A percentile compares a stretch with the other conserved stretches of the same genome.
Conservation (phyloP, 2,888 invertebrate species). For the Sialis fuliginosa region DNA sequence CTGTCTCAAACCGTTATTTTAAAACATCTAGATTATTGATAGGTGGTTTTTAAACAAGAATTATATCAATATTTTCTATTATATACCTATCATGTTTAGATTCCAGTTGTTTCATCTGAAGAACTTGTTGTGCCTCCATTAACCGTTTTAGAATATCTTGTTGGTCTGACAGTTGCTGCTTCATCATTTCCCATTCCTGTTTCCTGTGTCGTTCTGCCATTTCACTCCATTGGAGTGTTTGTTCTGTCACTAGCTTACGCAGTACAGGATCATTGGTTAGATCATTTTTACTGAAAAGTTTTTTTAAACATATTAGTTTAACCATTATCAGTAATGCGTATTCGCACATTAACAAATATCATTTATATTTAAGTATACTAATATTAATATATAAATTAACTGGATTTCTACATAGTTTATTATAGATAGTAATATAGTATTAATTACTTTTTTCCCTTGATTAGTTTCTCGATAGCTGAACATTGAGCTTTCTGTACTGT, state of each 20-base stretch:
- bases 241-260: conserved; percentile 73
- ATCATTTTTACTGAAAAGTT: conserved; percentile 52
- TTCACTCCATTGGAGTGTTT: conserved; percentile 88
- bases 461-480: conserved; percentile 76
- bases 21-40: too few species aligned
- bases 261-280: conserved; percentile 60
- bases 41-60: too few species aligned
- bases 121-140: conserved; percentile 65
- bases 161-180: conserved; percentile 72
- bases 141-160: conserved; percentile 48
- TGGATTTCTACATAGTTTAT: too few species aligned
- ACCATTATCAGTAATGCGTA: neutral
- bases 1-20: too few species aligned
- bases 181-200: conserved; percentile 68
- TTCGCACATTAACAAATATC: too few species aligned
- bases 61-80: too few species aligned
- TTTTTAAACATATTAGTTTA: conserved; percentile 1
- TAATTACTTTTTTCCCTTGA: conserved; percentile 83
- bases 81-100: conserved; percentile 65
- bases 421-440: neutral
- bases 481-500: conserved; percentile 85
- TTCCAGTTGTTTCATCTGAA: conserved; percentile 79
- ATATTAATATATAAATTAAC: too few species aligned
- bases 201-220: conserved; percentile 69
- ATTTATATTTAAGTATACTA: too few species aligned